These are phyloP conservation scores for Micropoecilia bifurca DNA, from an alignment of 2,797 vertebrate species.

Conservation along the genomic window DNA sequence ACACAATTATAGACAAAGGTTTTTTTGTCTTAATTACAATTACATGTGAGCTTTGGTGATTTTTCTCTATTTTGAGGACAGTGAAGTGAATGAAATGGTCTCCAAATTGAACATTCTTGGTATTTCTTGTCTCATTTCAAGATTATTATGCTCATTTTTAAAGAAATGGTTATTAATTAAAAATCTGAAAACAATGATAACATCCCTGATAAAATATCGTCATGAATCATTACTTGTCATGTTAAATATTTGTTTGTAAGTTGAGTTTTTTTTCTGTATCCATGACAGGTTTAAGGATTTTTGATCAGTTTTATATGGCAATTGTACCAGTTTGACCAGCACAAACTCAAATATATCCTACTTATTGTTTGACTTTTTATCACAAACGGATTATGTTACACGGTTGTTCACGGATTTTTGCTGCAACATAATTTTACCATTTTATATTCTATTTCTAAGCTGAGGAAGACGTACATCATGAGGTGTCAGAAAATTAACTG, in stretches of 20 bases:
- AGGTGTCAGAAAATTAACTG: background rate
- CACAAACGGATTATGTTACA: background rate
- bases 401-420: background rate
- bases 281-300: slow-evolving; percentile 66
- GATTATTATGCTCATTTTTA: background rate
- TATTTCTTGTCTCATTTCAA: background rate
- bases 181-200: background rate
- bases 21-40: too few relatives aligned
- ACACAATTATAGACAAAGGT: too few relatives aligned
- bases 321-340: background rate
- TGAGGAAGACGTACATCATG: background rate
- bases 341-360: background rate
- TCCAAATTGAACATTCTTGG: background rate
- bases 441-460: background rate
- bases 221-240: background rate
- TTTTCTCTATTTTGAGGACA: background rate
- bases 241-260: background rate
- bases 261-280: background rate
- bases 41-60: background rate
- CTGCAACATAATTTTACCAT: background rate
- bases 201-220: background rate
- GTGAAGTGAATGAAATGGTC: background rate
- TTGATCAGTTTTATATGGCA: slow-evolving; percentile 52
- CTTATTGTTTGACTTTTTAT: background rate
- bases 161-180: background rate